Percentiles rank a stretch among this genome's conserved stretches.
Conservation (phyloP, 2,113 vertebrate species). For the Vulpes vulpes region DNA sequence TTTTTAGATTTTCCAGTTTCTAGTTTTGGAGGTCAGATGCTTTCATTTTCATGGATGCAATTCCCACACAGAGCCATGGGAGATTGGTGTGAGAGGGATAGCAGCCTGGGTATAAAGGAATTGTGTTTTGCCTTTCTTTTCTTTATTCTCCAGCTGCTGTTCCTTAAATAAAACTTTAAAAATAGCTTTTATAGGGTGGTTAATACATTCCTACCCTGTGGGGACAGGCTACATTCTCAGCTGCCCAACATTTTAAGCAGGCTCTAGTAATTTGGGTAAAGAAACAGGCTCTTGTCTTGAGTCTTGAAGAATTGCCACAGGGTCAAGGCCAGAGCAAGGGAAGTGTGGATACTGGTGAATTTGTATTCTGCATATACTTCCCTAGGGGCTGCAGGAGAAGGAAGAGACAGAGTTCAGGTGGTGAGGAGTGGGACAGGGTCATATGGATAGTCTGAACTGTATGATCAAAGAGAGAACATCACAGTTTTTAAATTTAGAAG, state of each 20-base stretch:
- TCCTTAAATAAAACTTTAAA: conserved; percentile 83
- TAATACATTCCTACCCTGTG: conserved; percentile 83
- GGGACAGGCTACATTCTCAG: conserved; percentile 77
- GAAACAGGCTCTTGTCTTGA: conserved; percentile 67
- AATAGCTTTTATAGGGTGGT: conserved; percentile 83
- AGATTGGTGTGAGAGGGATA: conserved; percentile 42
- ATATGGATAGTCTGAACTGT: background rate
- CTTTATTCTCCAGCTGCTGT: conserved; percentile 81
- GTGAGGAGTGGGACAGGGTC: background rate
- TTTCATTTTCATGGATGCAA: conserved; percentile 7
- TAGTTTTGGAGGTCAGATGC: conserved; percentile 1
- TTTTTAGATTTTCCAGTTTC: conserved; percentile 50
- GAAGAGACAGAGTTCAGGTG: background rate
- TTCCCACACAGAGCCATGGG: conserved; percentile 6
- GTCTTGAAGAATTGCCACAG: conserved; percentile 51
- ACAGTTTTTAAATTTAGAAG: background rate
- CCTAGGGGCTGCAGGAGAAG: background rate
- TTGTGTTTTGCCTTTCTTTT: conserved; percentile 64
- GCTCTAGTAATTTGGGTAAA: conserved; percentile 70
- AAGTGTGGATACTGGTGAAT: background rate
- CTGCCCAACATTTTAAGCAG: conserved; percentile 73
- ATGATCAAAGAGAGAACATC: background rate
- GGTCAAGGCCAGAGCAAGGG: conserved; percentile 57
- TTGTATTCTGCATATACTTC: background rate
- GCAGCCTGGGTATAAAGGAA: conserved; percentile 54